Evolutionary conservation across 2,888 invertebrate genomes (phyloP).

Genomic region (Shargacucullia verbasci): DNA sequence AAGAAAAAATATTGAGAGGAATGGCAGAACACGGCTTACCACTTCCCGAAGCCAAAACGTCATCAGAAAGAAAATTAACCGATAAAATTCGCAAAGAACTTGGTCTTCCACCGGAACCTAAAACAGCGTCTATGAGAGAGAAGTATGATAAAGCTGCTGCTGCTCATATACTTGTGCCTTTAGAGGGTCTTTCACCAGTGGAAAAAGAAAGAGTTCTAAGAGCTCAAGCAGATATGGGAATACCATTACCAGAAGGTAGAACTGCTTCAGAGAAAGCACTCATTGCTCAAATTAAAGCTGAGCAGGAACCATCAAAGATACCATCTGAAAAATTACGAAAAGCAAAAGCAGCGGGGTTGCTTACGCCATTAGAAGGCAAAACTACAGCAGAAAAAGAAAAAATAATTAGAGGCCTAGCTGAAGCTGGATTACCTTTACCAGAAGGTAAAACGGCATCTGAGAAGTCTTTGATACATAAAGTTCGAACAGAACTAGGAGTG

Average conservation of each 20-base stretch:
- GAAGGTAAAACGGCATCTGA: slow-evolving; percentile 44
- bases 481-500: slow-evolving; percentile 56
- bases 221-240: slow-evolving; percentile 39
- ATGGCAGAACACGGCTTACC: slow-evolving; percentile 32
- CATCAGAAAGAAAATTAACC: slow-evolving; percentile 25
- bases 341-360: slow-evolving; percentile 17
- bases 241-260: slow-evolving; percentile 22
- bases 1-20: slow-evolving; percentile 31
- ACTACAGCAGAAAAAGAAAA: slow-evolving; percentile 35
- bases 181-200: slow-evolving; percentile 25
- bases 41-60: slow-evolving; percentile 31
- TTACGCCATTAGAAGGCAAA: slow-evolving; percentile 35
- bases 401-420: slow-evolving; percentile 9
- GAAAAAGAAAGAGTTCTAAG: slow-evolving; percentile 50
- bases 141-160: slow-evolving; percentile 25
- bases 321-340: slow-evolving; percentile 13
- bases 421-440: slow-evolving; percentile 33
- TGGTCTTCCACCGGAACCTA: slow-evolving; percentile 33
- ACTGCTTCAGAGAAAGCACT: slow-evolving; percentile 13
- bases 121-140: slow-evolving; percentile 20
- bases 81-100: slow-evolving; percentile 29
- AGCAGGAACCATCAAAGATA: not conserved
- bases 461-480: slow-evolving; percentile 35
- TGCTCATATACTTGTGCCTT: slow-evolving; percentile 16
- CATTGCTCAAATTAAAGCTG: slow-evolving; percentile 8